Base-by-base conservation (phyloP, 1,140 invertebrate genomes). In the Gonioctena quinquepunctata region DNA sequence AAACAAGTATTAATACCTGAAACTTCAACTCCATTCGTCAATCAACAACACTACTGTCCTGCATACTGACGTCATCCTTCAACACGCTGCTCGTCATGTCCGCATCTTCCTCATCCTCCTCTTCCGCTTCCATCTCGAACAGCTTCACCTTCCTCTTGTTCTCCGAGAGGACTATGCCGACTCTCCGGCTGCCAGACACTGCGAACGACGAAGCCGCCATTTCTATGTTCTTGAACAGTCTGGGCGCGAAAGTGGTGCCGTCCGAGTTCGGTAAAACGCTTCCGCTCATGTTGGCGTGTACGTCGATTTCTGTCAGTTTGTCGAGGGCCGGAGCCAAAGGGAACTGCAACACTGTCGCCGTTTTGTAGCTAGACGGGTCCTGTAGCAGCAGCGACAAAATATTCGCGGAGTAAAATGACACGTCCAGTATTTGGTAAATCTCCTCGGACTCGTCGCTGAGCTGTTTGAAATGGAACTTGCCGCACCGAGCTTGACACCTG, bases 101-200 rank as follows among this genome's bases (percentile, higher is more conserved):
- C 2, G 87, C 92, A 49, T 92, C 91, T 28, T 92, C 92, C 60
- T 94, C 92, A 72, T 96, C 95, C 72, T 97, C 96, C 4, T 93
- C 93, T 78, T 96, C 94, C 0, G 90, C 92, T 85, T 97, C 96
- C 89, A 96, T 96, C 82, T 97, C 94, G 78, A 94, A 93, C 28
- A 97, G 86, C 69, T 93, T 86, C 49, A 97, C 91, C 81, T 94
- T 94, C 63, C 93, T 88, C 68, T 86, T 85, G 74, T 89, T 93
- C 77, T 93, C 91, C 16, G 92, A 93, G 8, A 97, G 83, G 65
- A 97, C 89, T 52, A 95, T 93, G 7, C 94, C 91, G 21, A 97
- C 94, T 86, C 96, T 95, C 42, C 96, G 86, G 8, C 90, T 88
- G 0, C 95, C 94, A 68, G 94, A 96, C 0, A 97, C 94, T 4